phyloP scores from a whole-genome alignment of 2,888 invertebrate genomes.

The Drosophila diplacantha region DNA sequence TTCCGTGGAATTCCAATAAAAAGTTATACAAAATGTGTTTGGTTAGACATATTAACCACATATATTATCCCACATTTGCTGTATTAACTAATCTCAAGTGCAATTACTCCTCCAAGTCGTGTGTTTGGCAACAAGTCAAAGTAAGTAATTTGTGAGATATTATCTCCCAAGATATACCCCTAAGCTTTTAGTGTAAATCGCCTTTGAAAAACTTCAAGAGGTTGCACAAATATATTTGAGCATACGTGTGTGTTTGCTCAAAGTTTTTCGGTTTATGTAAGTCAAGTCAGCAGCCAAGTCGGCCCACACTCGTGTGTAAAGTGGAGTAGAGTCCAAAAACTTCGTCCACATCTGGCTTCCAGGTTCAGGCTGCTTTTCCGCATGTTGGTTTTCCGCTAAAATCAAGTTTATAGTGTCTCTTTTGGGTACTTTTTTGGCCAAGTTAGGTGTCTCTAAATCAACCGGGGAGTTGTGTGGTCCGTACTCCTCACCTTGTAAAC shows the following conservation, averaged over 20 bases:
- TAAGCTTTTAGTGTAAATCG: conserved; percentile 14
- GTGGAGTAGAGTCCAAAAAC: conserved; percentile 30
- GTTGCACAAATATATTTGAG: conserved; percentile 26
- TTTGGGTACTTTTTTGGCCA: conserved; percentile 22
- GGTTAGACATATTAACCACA: background rate
- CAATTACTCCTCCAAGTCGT: conserved; percentile 2
- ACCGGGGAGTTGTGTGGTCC: conserved; percentile 49
- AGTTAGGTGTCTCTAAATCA: conserved; percentile 13
- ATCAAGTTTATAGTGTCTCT: conserved; percentile 40
- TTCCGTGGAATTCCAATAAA: background rate
- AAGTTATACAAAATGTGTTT: background rate
- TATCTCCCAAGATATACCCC: conserved; percentile 10
- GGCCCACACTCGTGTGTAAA: conserved; percentile 55
- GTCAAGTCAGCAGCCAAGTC: conserved; percentile 44
- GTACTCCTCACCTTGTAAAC: conserved; percentile 41
- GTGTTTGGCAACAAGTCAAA: conserved; percentile 4
- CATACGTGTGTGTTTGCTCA: conserved; percentile 45
- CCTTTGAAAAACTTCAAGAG: conserved; percentile 10
- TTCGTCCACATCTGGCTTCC: conserved; percentile 54
- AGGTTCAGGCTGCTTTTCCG: conserved; percentile 61
- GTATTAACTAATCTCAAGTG: background rate
- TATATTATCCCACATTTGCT: background rate
- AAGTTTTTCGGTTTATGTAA: conserved; percentile 60
- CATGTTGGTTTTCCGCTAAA: conserved; percentile 45
- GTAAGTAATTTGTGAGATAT: conserved; percentile 11